phyloP scores from a whole-genome alignment of 64 coral and sea anemone genomes.

The Trachythela sp. region DNA sequence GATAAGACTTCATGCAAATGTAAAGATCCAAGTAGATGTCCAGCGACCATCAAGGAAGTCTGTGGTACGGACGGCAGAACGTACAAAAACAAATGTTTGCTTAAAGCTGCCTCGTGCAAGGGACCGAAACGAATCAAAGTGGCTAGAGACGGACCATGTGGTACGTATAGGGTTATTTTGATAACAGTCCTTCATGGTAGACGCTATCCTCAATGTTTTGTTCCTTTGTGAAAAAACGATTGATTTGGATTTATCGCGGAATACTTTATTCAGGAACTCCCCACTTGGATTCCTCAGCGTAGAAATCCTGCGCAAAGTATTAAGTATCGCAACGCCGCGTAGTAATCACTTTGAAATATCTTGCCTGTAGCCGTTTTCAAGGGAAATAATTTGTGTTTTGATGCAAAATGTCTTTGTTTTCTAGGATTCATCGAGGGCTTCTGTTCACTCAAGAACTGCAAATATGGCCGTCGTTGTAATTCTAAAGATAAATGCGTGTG shows the following conservation, averaged over 20 bases:
- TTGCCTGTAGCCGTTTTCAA: no score
- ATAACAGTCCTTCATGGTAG: background rate
- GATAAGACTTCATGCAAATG: background rate
- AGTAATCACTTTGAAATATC: no score
- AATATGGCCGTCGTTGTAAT: background rate
- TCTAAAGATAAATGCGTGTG: background rate
- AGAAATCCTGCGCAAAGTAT: no score
- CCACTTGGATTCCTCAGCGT: no score
- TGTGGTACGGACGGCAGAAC: constrained; percentile 48
- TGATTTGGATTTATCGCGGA: no score
- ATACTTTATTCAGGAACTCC: no score
- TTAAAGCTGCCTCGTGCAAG: constrained; percentile 49
- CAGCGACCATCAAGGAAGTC: background rate
- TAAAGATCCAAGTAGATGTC: background rate
- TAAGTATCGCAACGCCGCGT: no score
- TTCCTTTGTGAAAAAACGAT: background rate
- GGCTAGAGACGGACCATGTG: constrained; percentile 26
- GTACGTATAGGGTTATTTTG: constrained; percentile 20
- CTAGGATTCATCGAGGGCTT: background rate
- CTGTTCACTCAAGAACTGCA: background rate
- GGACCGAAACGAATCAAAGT: constrained; percentile 20
- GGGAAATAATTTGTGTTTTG: no score
- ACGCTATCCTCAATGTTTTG: no score
- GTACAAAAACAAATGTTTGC: constrained; percentile 42
- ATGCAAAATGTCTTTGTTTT: background rate